Conservation (phyloP, 2,888 invertebrate species). For the Drosophila rubida region DNA sequence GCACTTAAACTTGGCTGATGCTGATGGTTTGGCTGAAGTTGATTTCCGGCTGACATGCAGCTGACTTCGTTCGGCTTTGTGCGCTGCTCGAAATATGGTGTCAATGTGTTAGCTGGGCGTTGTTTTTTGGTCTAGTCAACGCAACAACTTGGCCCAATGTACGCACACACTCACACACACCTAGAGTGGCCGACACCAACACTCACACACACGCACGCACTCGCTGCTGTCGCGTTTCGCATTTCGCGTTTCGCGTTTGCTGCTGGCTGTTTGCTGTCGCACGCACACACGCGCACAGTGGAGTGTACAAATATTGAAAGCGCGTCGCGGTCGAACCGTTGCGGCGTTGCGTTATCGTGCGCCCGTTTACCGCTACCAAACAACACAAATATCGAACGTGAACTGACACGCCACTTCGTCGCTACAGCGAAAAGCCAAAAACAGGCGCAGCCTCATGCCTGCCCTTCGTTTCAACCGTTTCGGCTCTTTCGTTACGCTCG, state of each 20-base stretch:
- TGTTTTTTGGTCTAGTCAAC: constrained; percentile 53
- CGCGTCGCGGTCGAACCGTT: constrained; percentile 51
- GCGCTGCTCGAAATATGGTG: constrained; percentile 39
- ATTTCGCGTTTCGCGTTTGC: not conserved
- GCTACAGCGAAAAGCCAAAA: constrained; percentile 58
- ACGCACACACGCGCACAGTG: constrained; percentile 24
- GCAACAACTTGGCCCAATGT: constrained; percentile 58
- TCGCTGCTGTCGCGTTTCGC: not conserved
- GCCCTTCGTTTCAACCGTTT: constrained; percentile 39
- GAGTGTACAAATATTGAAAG: constrained; percentile 35
- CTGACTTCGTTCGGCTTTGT: constrained; percentile 23
- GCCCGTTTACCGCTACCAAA: constrained; percentile 83
- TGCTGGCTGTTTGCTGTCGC: constrained; percentile 3
- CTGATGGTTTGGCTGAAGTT: constrained; percentile 8
- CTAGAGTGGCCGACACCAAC: not conserved
- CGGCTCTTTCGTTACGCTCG: constrained; percentile 3
- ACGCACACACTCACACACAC: constrained; percentile 14
- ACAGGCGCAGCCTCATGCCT: constrained; percentile 52
- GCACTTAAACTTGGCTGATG: constrained; percentile 47
- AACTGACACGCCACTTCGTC: constrained; percentile 82
- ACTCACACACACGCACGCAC: constrained; percentile 12
- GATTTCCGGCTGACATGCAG: constrained; percentile 36
- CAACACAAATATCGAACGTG: constrained; percentile 85
- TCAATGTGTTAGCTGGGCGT: constrained; percentile 49
- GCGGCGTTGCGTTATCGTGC: constrained; percentile 34